A percentile compares a stretch with the other conserved stretches of the same genome.
phyloP scores from a whole-genome alignment of 2,113 vertebrate species.

The Siniperca knerii region DNA sequence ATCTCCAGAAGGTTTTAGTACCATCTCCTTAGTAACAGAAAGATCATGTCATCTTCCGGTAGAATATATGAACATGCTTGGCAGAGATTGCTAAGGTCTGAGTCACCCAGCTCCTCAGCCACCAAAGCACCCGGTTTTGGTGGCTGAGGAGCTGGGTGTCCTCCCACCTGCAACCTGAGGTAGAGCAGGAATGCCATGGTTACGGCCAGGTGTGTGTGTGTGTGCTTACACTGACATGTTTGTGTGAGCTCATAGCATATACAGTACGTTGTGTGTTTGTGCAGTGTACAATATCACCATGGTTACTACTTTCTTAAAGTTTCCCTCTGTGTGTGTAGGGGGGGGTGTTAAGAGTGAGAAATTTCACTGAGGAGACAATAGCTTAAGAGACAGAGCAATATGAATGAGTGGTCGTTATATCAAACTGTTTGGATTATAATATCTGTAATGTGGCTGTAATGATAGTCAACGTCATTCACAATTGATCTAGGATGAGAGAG shows the following conservation, averaged over 20 bases:
- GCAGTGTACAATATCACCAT: slow-evolving; percentile 61
- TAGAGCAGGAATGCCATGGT: slow-evolving; percentile 53
- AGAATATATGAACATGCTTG: slow-evolving; percentile 60
- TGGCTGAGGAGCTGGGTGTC: slow-evolving; percentile 6
- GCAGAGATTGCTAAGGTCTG: slow-evolving; percentile 66
- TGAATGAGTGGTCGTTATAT: slow-evolving; percentile 19
- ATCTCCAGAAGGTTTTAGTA: slow-evolving; percentile 26
- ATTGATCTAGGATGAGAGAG: not conserved
- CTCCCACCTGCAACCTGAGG: slow-evolving; percentile 55
- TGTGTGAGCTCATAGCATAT: slow-evolving; percentile 4
- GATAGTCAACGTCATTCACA: not conserved
- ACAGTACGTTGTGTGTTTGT: slow-evolving; percentile 1
- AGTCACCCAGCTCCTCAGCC: slow-evolving; percentile 60
- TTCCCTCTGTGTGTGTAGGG: slow-evolving; percentile 15
- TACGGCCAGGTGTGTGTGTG: slow-evolving; percentile 29
- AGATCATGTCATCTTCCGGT: slow-evolving; percentile 44
- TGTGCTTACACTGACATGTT: not conserved
- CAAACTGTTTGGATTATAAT: not conserved
- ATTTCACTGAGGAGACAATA: slow-evolving; percentile 7
- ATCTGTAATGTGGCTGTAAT: not conserved
- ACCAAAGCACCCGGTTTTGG: slow-evolving; percentile 12
- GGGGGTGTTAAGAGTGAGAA: slow-evolving; percentile 43
- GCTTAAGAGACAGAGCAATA: slow-evolving; percentile 13
- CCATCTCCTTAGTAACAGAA: slow-evolving; percentile 64
- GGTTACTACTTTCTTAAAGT: slow-evolving; percentile 63